Evolutionary conservation across 2,888 invertebrate genomes (phyloP), one percentile per base, ranked within the genome.

Genomic region (Drosophila tanythrix): DNA sequence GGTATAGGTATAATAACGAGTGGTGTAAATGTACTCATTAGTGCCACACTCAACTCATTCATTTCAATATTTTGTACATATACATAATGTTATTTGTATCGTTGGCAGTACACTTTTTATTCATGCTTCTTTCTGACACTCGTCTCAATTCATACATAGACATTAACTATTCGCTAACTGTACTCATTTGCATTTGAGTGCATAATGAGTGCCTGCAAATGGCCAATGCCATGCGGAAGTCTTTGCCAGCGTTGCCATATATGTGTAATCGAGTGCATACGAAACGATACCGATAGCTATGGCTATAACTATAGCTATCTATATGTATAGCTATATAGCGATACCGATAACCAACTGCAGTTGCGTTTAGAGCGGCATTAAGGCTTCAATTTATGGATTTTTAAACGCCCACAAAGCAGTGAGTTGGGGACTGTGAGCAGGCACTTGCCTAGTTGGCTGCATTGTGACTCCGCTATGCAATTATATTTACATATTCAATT

Each of bases 401-500:
- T 71, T 69, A 78, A 83, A 87, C 85, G 88, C 70, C 74, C 63
- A 59, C 63, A 60, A 56, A 60, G 43, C 35, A 27, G 29, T 35
- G 13, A 63, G 43, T 31, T 43, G 31, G 29, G 21, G 31, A 38
- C 35, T 29, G 38, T 2, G 18, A 50, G 25, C 33, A 21, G 33
- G 38, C 29, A n/a, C 29, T 10, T n/a, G 15, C 43, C 27, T 35
- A 18, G 27, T 29, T 65, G 15, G 53, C 33, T 33, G 29, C 31
- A 15, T 50, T 55, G 6, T n/a, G 56, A 43, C 61, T 46, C 31
- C 38, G n/a, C 46, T 21, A 46, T 61, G 72, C 83, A 89, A 88
- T 90, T 88, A 88, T 80, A 85, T 88, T 85, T 79, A 90, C 80
- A 90, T 90, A 85, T 90, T 85, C 81, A 82, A 90, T 85, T 85